These are phyloP conservation scores for Poliocrania exsul DNA, from an alignment of 2,797 vertebrate genomes.

Conservation along the genomic window DNA sequence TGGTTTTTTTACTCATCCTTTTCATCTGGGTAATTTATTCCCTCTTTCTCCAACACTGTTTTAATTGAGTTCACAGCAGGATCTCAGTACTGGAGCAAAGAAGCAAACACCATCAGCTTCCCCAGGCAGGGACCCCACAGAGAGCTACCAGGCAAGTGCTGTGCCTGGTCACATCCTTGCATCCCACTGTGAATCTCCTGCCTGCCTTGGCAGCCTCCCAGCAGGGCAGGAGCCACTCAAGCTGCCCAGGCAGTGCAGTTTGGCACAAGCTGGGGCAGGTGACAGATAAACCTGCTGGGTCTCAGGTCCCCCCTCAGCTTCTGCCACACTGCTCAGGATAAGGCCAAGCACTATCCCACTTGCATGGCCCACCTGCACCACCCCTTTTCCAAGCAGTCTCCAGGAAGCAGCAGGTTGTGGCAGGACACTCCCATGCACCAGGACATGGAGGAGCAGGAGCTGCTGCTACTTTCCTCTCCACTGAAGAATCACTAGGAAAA, in stretches of 20 bases:
- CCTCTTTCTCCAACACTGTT: neutral
- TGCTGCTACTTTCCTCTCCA: neutral
- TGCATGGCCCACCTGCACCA: neutral
- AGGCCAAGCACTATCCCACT: neutral
- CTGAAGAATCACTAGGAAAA: slow-evolving; percentile 5
- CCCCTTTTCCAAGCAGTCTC: neutral
- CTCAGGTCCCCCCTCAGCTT: fast-evolving
- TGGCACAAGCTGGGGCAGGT: neutral
- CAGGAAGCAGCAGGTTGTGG: neutral
- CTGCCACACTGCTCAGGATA: fast-evolving
- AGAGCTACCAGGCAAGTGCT: neutral
- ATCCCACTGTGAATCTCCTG: neutral
- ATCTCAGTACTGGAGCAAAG: neutral
- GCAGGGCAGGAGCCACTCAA: neutral
- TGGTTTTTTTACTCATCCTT: neutral
- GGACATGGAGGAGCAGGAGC: neutral
- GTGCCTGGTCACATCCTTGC: neutral
- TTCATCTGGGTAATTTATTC: slow-evolving; percentile 46
- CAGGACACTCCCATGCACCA: neutral
- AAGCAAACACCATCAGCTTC: neutral
- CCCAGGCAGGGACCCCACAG: neutral
- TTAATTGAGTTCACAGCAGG: slow-evolving; percentile 58
- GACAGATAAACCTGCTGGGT: neutral
- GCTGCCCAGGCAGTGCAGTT: neutral
- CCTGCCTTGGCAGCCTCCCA: neutral